Conservation (phyloP, 2,797 vertebrate species). For the Pogoniulus pusillus region DNA sequence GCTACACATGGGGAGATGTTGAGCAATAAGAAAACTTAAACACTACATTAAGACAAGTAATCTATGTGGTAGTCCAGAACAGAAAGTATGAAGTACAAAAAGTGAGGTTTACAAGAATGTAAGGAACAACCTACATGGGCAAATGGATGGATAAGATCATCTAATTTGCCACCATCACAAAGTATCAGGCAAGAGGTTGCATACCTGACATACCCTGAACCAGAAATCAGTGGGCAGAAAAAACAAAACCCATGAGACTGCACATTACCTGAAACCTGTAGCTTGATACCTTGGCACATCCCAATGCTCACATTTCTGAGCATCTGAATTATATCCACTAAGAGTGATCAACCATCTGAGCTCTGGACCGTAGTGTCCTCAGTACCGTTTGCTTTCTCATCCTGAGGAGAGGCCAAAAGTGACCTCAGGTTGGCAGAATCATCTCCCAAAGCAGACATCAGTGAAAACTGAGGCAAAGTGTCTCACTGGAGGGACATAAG, state of each 20-base stretch:
- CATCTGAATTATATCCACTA: background rate
- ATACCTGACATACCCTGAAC: background rate
- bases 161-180: background rate
- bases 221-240: background rate
- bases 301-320: background rate
- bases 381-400: background rate
- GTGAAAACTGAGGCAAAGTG: background rate
- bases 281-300: background rate
- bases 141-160: background rate
- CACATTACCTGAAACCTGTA: background rate
- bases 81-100: background rate
- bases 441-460: slow-evolving; percentile 9
- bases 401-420: background rate
- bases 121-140: background rate
- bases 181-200: background rate
- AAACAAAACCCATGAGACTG: background rate
- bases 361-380: background rate
- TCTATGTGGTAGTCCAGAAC: background rate
- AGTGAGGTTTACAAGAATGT: background rate
- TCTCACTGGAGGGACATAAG: background rate
- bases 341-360: background rate
- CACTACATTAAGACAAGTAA: background rate
- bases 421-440: slow-evolving; percentile 12
- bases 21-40: background rate
- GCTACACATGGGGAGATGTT: background rate